Conservation (phyloP, 2,888 invertebrate genomes). For the Byasa hedistus region DNA sequence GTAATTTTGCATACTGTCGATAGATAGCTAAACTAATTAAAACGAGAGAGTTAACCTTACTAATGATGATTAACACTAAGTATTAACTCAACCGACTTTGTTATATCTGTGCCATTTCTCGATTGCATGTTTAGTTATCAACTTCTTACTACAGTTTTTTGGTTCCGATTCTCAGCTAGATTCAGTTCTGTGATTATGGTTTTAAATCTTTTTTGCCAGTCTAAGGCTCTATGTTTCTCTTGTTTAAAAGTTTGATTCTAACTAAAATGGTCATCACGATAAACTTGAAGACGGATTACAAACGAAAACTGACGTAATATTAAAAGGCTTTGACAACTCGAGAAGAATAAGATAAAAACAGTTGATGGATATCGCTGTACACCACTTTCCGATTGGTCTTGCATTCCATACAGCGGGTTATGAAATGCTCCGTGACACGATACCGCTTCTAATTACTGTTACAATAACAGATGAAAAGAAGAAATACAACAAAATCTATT, state of each 20-base stretch:
- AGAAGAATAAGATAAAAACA: constrained; percentile 12
- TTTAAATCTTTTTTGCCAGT: too few species aligned
- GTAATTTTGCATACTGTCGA: too few species aligned
- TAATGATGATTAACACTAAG: too few species aligned
- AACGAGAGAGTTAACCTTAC: too few species aligned
- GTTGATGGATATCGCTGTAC: constrained; percentile 14
- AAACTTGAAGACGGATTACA: background rate
- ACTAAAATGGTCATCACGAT: background rate
- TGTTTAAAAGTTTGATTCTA: background rate
- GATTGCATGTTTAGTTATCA: too few species aligned
- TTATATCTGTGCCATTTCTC: too few species aligned
- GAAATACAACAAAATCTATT: background rate
- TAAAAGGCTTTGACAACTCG: constrained; percentile 13
- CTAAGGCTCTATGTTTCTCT: too few species aligned
- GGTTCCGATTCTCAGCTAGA: too few species aligned
- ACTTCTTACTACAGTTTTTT: too few species aligned
- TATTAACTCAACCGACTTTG: too few species aligned
- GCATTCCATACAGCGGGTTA: constrained; percentile 17
- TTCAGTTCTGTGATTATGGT: too few species aligned
- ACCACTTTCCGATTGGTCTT: constrained; percentile 26
- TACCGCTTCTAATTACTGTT: constrained; percentile 48
- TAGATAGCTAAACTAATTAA: too few species aligned
- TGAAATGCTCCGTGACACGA: constrained; percentile 39
- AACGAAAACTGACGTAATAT: constrained; percentile 8
- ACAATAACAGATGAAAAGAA: background rate